Evolutionary conservation across 2,888 invertebrate species (phyloP), one percentile per base, ranked within the genome.

Genomic region (Mythimna ferrago): DNA sequence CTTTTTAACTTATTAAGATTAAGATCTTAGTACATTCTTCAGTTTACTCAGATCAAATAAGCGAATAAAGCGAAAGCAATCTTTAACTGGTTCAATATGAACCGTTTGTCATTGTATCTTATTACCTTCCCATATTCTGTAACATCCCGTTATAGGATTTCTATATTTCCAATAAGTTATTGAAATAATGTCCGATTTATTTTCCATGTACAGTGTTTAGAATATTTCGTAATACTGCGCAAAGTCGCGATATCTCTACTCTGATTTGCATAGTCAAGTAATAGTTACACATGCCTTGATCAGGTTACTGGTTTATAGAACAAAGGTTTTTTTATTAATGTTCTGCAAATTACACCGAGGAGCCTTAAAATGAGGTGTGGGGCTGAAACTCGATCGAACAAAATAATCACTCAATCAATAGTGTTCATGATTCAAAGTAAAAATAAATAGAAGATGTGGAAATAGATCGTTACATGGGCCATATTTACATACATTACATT

Each of bases 171-270:
- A 51, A 41, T 51, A 51, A 57, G 57, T 67, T 67, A 14, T 21
- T 32, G 56, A 57, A 41, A 21, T 68, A 41, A 57, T 57, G 14
- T 51, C 32, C 16, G n/a, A 26, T 66, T 76, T 41, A 48, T 38
- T 76, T 57, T 57, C 56, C 48, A 48, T 56, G 6, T 21, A 57
- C 10, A 21, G 9, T 19, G n/a, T n/a, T 44, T 26, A 48, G 21
- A 38, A 71, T 78, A 78, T 61, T 78, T 61, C 60, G 44, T 71
- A 78, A 71, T n/a, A 71, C 54, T 60, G 58, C 57, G 78, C 73
- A 78, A 71, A 19, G 79, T 48, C 35, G 71, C 78, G 71, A 73
- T 71, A 26, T 71, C 53, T 71, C 71, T 58, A 21, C 10, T 26
- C n/a, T 38, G n/a, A 78, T 78, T 78, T 71, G 35, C 73, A 71